These are phyloP conservation scores for Cyanistes caeruleus DNA, from an alignment of 2,113 vertebrate species.

Conservation along the genomic window DNA sequence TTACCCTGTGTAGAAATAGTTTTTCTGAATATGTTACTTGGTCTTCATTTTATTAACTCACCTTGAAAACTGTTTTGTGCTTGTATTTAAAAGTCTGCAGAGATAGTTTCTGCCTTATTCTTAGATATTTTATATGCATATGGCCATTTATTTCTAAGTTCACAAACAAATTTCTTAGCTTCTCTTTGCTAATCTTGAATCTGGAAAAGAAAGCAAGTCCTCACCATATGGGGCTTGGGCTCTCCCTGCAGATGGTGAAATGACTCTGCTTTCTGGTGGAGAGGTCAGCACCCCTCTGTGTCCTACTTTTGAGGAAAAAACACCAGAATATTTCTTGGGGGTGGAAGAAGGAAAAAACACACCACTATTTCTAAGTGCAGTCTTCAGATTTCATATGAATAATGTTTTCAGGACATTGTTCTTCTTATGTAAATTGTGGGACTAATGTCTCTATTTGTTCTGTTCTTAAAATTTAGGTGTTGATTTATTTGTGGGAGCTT, in stretches of 20 bases:
- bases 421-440: background rate
- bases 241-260: constrained; percentile 26
- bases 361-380: background rate
- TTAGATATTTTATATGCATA: background rate
- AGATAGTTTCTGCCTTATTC: background rate
- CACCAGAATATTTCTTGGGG: background rate
- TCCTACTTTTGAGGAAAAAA: background rate
- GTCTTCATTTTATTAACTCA: background rate
- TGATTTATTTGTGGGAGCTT: background rate
- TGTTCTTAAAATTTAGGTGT: background rate
- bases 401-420: background rate
- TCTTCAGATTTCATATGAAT: background rate
- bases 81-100: background rate
- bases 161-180: background rate
- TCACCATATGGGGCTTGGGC: background rate
- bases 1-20: background rate
- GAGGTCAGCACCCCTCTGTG: background rate
- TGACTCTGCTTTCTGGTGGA: background rate
- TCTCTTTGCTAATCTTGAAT: background rate
- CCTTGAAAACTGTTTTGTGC: background rate
- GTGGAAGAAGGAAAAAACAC: background rate
- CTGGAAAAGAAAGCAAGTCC: background rate
- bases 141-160: background rate
- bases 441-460: background rate
- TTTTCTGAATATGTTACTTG: background rate